Evolutionary conservation across 1,140 invertebrate genomes (phyloP).

Genomic region (Telenomus remus): DNA sequence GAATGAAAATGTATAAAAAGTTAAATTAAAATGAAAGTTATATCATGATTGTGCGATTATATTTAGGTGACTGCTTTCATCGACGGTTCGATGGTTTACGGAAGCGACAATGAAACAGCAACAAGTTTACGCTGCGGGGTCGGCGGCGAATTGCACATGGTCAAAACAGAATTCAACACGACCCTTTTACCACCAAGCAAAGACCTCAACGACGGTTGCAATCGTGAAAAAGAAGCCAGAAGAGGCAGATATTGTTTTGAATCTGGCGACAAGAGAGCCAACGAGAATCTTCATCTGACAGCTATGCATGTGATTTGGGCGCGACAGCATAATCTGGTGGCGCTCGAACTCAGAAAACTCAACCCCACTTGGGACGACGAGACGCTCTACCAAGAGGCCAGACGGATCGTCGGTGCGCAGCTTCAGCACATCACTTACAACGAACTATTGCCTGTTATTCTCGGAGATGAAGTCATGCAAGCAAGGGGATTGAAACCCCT

Average conservation of each 20-base stretch:
- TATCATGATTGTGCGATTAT: no score
- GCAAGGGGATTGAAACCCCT: constrained; percentile 79
- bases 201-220: constrained; percentile 85
- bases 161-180: constrained; percentile 78
- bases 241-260: constrained; percentile 87
- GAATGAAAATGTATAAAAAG: no score
- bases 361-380: constrained; percentile 93
- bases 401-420: constrained; percentile 87
- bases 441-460: constrained; percentile 89
- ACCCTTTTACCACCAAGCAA: constrained; percentile 83
- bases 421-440: constrained; percentile 91
- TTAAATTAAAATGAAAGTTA: no score
- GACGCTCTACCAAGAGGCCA: constrained; percentile 85
- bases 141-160: constrained; percentile 80
- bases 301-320: constrained; percentile 88
- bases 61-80: constrained; percentile 84
- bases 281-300: constrained; percentile 88
- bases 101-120: constrained; percentile 77
- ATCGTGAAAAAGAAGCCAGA: constrained; percentile 79
- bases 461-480: constrained; percentile 79
- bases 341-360: constrained; percentile 76
- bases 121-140: constrained; percentile 76
- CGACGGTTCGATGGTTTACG: constrained; percentile 92
- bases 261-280: constrained; percentile 85
- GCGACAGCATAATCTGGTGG: constrained; percentile 89